A percentile compares a stretch with the other conserved stretches of the same genome.
Evolutionary conservation across 2,888 invertebrate genomes (phyloP).

Genomic region (Chorisops tibialis): DNA sequence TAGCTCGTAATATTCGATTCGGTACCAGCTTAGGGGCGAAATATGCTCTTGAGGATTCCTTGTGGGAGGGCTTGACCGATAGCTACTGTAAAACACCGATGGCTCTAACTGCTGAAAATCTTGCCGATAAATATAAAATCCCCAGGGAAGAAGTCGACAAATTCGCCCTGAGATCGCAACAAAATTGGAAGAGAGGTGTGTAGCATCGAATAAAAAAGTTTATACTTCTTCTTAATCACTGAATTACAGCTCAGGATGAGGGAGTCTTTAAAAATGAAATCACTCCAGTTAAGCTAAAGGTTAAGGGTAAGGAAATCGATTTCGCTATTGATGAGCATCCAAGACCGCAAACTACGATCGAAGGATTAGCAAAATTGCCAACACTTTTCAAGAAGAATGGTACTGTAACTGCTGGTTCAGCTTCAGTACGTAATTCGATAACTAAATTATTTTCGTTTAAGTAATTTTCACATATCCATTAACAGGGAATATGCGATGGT

Average conservation of each 20-base stretch:
- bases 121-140: conserved; percentile 80
- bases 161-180: conserved; percentile 82
- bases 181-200: conserved; percentile 79
- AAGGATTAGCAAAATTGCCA: conserved; percentile 78
- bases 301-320: conserved; percentile 76
- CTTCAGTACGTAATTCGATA: conserved; percentile 66
- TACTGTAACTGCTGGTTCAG: conserved; percentile 88
- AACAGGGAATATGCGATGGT: conserved; percentile 96
- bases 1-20: conserved; percentile 80
- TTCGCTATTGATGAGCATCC: conserved; percentile 92
- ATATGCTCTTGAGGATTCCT: conserved; percentile 77
- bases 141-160: conserved; percentile 79
- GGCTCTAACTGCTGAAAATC: conserved; percentile 93
- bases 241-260: conserved; percentile 78
- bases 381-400: conserved; percentile 93
- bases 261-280: conserved; percentile 91
- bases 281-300: conserved; percentile 76
- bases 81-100: conserved; percentile 87
- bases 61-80: conserved; percentile 89
- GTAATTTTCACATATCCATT: conserved; percentile 30
- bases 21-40: conserved; percentile 79
- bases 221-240: too few relatives aligned
- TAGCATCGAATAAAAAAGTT: neutral
- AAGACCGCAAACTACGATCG: conserved; percentile 80
- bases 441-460: neutral